Conservation (phyloP, 2,797 vertebrate species). For the Denticeps clupeoides region DNA sequence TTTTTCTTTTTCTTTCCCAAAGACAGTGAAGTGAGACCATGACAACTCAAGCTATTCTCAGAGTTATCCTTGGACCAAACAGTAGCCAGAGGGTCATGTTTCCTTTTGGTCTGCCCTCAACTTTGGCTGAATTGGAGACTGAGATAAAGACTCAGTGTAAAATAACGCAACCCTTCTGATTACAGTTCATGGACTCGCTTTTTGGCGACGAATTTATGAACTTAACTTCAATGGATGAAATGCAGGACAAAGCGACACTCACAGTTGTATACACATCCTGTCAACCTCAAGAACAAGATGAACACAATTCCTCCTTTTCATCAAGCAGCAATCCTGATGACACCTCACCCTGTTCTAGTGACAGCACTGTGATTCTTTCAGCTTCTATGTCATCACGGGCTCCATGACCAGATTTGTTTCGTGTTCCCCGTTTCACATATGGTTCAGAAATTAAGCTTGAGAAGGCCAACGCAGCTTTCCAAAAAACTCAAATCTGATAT, state of each 20-base stretch:
- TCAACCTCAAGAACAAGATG: no score
- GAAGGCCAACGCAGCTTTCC: slow-evolving; percentile 2
- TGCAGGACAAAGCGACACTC: no score
- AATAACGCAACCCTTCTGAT: no score
- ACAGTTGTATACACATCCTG: no score
- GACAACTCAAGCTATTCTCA: slow-evolving; percentile 19
- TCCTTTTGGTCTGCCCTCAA: slow-evolving; percentile 15
- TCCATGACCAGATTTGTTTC: slow-evolving; percentile 18
- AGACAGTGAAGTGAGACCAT: no score
- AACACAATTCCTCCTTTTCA: no score
- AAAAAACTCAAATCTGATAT: slow-evolving; percentile 19
- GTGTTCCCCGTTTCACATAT: slow-evolving; percentile 14
- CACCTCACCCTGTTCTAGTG: no score
- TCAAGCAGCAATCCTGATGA: no score
- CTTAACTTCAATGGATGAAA: slow-evolving; percentile 24
- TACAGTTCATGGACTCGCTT: no score
- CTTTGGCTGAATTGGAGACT: no score
- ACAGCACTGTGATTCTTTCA: slow-evolving; percentile 2
- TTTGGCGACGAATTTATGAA: slow-evolving; percentile 23
- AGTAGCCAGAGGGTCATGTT: slow-evolving; percentile 18
- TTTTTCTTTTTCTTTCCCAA: no score
- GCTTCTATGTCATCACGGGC: slow-evolving; percentile 13
- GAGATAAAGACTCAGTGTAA: no score
- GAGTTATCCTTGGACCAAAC: slow-evolving; percentile 22
- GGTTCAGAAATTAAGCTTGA: slow-evolving; percentile 21